Conservation (phyloP, 2,113 vertebrate genomes). For the Chaenocephalus aceratus region DNA sequence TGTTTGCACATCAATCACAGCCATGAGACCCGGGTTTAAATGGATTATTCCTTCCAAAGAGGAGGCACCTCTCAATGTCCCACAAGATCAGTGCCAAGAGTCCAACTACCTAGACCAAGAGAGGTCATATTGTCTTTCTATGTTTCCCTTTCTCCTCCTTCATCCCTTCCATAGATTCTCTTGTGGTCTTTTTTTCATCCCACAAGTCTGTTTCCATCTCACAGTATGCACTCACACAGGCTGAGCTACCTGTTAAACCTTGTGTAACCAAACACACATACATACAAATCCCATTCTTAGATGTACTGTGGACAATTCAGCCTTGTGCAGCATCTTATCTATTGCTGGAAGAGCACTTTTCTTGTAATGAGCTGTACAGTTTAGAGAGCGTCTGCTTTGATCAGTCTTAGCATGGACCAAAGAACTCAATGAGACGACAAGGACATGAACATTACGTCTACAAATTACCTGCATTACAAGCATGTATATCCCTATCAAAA, state of each 20-base stretch:
- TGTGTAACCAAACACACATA: slow-evolving; percentile 9
- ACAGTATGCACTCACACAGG: neutral
- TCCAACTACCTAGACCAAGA: slow-evolving; percentile 60
- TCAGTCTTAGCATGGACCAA: slow-evolving; percentile 47
- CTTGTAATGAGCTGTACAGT: slow-evolving; percentile 55
- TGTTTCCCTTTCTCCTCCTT: slow-evolving; percentile 35
- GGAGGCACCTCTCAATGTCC: slow-evolving; percentile 72
- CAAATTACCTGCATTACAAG: slow-evolving; percentile 40
- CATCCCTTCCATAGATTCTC: slow-evolving; percentile 28
- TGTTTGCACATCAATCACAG: slow-evolving; percentile 80
- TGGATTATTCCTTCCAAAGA: slow-evolving; percentile 76
- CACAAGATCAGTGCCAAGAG: slow-evolving; percentile 76
- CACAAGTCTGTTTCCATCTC: slow-evolving; percentile 2
- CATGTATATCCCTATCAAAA: slow-evolving; percentile 59
- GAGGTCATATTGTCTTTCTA: slow-evolving; percentile 64
- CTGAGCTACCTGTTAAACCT: slow-evolving; percentile 18
- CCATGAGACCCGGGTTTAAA: slow-evolving; percentile 72
- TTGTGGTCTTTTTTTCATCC: slow-evolving; percentile 17
- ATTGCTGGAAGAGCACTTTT: slow-evolving; percentile 41
- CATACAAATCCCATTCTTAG: slow-evolving; percentile 46
- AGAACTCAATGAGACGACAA: slow-evolving; percentile 29
- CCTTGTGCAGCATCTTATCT: slow-evolving; percentile 29
- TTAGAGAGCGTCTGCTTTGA: slow-evolving; percentile 46
- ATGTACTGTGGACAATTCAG: slow-evolving; percentile 35
- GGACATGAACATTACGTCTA: slow-evolving; percentile 40